Evolutionary conservation across 1,140 invertebrate genomes (phyloP).

Genomic region (Temnothorax curvispinosus): DNA sequence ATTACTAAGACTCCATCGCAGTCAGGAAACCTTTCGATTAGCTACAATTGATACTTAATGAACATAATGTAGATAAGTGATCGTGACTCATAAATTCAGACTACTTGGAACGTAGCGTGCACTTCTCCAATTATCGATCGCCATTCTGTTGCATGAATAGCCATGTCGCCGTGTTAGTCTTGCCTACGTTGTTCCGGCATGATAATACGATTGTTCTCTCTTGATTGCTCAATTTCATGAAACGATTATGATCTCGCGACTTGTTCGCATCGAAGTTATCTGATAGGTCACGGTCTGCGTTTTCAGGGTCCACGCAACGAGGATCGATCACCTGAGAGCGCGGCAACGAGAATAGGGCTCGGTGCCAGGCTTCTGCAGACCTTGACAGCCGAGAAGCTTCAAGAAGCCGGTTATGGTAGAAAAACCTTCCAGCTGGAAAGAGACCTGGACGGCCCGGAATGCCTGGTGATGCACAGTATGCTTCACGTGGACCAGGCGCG

Average conservation of each 20-base stretch:
- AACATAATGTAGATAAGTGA: neutral
- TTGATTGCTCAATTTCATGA: constrained; percentile 14
- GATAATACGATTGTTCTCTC: constrained; percentile 1
- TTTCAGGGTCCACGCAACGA: constrained; percentile 88
- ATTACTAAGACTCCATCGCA: neutral
- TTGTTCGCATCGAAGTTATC: neutral
- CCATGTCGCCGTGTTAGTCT: neutral
- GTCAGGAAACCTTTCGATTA: neutral
- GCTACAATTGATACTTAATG: neutral
- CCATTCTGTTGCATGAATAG: constrained; percentile 12
- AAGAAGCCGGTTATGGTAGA: constrained; percentile 91
- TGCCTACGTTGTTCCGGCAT: neutral
- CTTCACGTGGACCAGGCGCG: constrained; percentile 90
- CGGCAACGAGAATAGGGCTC: constrained; percentile 91
- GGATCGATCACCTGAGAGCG: constrained; percentile 90
- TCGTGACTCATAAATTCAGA: constrained; percentile 34
- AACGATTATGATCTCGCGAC: constrained; percentile 2
- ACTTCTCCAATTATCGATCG: constrained; percentile 31
- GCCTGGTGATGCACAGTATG: constrained; percentile 90
- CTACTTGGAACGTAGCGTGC: constrained; percentile 22
- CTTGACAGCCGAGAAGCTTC: constrained; percentile 95
- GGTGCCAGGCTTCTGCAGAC: constrained; percentile 94
- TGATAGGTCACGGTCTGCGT: neutral
- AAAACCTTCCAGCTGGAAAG: constrained; percentile 93
- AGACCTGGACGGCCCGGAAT: constrained; percentile 87